phyloP scores from a whole-genome alignment of 2,113 vertebrate species.

The Zosterops japonicus region DNA sequence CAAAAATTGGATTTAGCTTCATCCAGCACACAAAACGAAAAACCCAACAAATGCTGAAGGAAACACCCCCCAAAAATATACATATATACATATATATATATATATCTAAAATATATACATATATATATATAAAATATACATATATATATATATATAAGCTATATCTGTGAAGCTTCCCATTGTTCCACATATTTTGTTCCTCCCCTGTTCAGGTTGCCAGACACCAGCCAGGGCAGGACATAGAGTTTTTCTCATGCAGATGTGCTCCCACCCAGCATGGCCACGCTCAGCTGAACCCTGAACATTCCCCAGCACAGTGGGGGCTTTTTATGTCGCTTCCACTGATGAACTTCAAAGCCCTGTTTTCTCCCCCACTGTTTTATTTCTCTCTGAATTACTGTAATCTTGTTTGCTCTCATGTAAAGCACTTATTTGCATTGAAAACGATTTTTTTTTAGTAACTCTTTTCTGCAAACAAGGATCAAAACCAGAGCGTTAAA shows the following conservation, averaged over 20 bases:
- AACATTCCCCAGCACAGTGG: slow-evolving; percentile 27
- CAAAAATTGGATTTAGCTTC: background rate
- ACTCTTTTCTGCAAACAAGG: background rate
- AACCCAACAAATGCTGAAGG: background rate
- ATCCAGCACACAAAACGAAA: too few species aligned
- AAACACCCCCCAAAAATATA: too few species aligned
- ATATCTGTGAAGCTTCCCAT: background rate
- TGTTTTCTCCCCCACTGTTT: slow-evolving; percentile 43
- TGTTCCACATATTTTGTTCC: background rate
- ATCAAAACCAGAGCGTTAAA: background rate
- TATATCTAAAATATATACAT: too few species aligned
- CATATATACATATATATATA: too few species aligned
- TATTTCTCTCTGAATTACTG: slow-evolving; percentile 42
- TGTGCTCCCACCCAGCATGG: background rate
- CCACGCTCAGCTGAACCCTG: background rate
- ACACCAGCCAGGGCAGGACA: background rate
- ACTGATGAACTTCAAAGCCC: slow-evolving; percentile 58
- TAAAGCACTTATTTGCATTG: background rate
- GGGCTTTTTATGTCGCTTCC: slow-evolving; percentile 43
- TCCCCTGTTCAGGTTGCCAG: background rate
- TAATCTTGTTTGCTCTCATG: slow-evolving; percentile 20
- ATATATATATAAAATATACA: too few species aligned
- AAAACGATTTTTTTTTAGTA: background rate
- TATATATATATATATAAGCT: too few species aligned
- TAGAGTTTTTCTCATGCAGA: background rate